Base-by-base conservation (phyloP, 2,113 vertebrate species). In the Alexandromys fortis region DNA sequence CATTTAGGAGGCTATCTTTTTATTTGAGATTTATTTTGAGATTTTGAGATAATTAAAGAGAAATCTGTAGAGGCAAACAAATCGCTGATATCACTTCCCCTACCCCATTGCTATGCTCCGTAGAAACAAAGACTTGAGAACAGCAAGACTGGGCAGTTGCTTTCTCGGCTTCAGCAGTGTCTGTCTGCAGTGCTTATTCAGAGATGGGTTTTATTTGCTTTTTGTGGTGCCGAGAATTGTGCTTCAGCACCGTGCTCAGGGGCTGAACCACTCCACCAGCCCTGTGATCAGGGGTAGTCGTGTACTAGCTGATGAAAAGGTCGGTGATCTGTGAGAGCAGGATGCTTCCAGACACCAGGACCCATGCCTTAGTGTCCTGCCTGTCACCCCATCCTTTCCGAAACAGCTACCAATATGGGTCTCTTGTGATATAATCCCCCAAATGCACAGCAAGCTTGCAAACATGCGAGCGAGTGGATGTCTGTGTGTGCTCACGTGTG, bases 1-100 rank as follows among this genome's bases (percentile, higher is more conserved):
- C 26, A 58, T 81, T 47, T n/a, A 0, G 55, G 73, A 72, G 24
- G 12, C 13, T 81, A 28, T 55, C 2, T 86, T 96, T 95, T 86
- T 85, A 86, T 82, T 47, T 86, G 86, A 96, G 79, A 85, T 63
- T 28, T 10, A 49, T 49, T 82, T 47, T 86, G 82, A 96, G 79
- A 85, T 63, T 28, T 13, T 49, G 49, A 49, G 10, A 49, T 68
- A 38, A 83, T 77, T 75, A 35, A 45, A n/a, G 65, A 58, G 19
- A 85, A 55, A 35, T 55, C 61, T 78, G 4, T 72, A 91, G 45
- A 72, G 73, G 49, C 70, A 73, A 77, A 87, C 38, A 73, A 68
- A 45, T 75, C 58, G 35, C 61, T 79, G 63, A 52, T 72, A 87
- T 67, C 55, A 58, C 73, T 75, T 75, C 65, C 78, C 19, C 10